Evolutionary conservation across 2,113 vertebrate genomes (phyloP).

Genomic region (Cyrtonyx montezumae): DNA sequence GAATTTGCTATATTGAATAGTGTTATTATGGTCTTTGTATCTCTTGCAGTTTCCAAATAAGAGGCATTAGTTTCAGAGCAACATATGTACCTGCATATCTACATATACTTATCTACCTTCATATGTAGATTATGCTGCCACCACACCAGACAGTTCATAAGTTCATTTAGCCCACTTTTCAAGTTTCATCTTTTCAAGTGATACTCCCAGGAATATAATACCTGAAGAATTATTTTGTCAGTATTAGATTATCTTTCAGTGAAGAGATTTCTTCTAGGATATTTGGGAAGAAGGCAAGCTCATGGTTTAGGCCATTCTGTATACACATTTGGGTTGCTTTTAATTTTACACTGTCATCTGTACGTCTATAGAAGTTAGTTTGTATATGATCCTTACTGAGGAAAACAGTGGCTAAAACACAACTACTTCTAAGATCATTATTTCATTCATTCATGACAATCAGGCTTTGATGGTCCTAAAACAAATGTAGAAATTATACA

Average conservation of each 20-base stretch:
- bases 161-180: background rate
- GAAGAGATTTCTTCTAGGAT: background rate
- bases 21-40: too few species aligned
- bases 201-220: background rate
- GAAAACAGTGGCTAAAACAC: background rate
- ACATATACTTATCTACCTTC: background rate
- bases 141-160: background rate
- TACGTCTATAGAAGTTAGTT: background rate
- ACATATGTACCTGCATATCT: rapidly evolving
- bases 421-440: background rate
- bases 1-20: too few species aligned
- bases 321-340: background rate
- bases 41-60: too few species aligned
- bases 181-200: background rate
- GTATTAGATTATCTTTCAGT: background rate
- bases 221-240: background rate
- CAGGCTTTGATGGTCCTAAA: background rate
- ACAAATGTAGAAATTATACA: background rate
- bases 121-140: background rate
- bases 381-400: background rate
- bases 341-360: background rate
- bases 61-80: too few species aligned
- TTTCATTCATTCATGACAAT: background rate
- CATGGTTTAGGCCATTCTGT: background rate
- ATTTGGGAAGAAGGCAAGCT: background rate